These are phyloP conservation scores for Oxyura jamaicensis DNA, from an alignment of 2,113 vertebrate species.

Conservation along the genomic window DNA sequence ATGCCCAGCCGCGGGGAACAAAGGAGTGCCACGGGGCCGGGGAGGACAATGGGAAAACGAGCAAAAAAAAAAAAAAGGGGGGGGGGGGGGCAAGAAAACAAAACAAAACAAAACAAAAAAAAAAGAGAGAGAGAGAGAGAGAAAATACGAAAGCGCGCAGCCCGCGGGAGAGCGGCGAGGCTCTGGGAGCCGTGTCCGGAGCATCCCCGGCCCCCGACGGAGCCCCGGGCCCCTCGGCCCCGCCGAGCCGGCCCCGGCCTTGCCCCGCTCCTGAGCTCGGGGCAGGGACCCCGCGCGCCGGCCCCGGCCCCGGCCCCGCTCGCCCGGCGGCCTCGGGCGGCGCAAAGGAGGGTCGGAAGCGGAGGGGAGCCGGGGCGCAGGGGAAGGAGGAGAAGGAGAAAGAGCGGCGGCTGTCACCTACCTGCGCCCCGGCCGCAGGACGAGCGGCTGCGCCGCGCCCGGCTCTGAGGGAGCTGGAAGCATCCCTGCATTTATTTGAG, in stretches of 20 bases:
- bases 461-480: conserved; percentile 83
- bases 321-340: too few species aligned
- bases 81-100: neutral
- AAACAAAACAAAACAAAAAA: neutral
- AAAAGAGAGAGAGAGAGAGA: neutral
- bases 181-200: neutral
- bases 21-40: neutral
- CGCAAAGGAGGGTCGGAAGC: too few species aligned
- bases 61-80: neutral
- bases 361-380: neutral
- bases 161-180: neutral
- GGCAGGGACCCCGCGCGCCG: too few species aligned
- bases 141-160: too few species aligned
- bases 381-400: neutral
- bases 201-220: neutral
- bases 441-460: neutral
- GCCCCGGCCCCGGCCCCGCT: too few species aligned
- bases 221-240: neutral
- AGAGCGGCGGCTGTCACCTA: conserved; percentile 74
- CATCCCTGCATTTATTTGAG: conserved; percentile 97
- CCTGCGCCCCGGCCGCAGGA: conserved; percentile 77
- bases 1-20: neutral
- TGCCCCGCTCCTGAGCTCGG: too few species aligned
- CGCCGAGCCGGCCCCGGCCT: neutral
- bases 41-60: neutral